Evolutionary conservation across 2,888 invertebrate species (phyloP), one percentile per base, ranked within the genome.

Genomic region (Ashinkailepas kermadecensis): DNA sequence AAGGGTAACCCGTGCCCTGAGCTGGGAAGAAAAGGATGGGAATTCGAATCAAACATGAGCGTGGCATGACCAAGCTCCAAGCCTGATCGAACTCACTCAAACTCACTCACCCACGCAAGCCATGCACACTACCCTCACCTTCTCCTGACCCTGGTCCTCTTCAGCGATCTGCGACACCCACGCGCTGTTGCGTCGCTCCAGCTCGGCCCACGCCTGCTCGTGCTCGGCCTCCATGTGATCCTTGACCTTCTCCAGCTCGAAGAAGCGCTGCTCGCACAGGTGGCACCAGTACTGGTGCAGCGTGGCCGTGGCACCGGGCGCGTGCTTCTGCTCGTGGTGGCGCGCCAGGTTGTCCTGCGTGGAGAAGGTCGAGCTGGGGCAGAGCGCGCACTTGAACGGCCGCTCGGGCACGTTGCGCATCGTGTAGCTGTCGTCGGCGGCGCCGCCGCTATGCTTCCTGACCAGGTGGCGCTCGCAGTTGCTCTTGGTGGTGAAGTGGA

Each of bases 401-500:
- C 92, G 89, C 85, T 93, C 93, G 1, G 93, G 93, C 0, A 93
- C 93, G 84, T 92, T 91, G 84, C 93, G 89, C 88, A 90, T 90
- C 84, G 89, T 86, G 84, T 88, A 89, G 84, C 89, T 88, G 78
- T 81, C 67, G 78, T 81, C 64, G 80, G 81, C 80, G 64, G 59
- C 81, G 13, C 85, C 90, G 62, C 85, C 87, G 15, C 93, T 93
- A 86, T 97, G 97, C 86, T 97, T 97, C 65, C 97, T 90, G 81
- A 95, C 88, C 83, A 98, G 89, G 87, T 98, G 98, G 21, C 98
- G 93, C 86, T 98, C 98, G 87, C 98, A 95, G 88, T 98, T 98
- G 15, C 97, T 97, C 87, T 98, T 98, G 0, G 97, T 98, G 64
- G 97, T 98, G 87, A 98, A 98, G 1, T 96, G 91, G 13, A 97